Conservation (phyloP, 1,140 invertebrate species). For the Gonatopus flavifemur region DNA sequence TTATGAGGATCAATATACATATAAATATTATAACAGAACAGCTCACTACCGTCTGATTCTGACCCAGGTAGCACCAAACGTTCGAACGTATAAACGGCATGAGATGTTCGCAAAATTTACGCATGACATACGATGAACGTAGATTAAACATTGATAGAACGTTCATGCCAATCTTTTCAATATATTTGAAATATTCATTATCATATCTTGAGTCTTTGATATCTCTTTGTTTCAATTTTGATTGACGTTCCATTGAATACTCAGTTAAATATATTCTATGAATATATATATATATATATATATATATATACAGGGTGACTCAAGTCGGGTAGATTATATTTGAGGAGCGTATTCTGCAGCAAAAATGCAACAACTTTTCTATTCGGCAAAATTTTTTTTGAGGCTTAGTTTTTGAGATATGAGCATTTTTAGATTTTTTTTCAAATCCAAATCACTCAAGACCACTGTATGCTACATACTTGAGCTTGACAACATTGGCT, state of each 20-base stretch:
- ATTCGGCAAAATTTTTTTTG: neutral
- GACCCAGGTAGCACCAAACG: slow-evolving; percentile 9
- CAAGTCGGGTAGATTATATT: neutral
- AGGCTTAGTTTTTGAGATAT: neutral
- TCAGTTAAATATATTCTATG: neutral
- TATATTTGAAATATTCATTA: slow-evolving; percentile 2
- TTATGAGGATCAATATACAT: neutral
- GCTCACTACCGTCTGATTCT: slow-evolving; percentile 17
- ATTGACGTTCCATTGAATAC: neutral
- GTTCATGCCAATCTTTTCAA: neutral
- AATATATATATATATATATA: neutral
- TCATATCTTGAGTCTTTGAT: neutral
- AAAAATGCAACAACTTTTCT: too few relatives aligned
- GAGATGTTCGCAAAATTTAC: slow-evolving; percentile 3
- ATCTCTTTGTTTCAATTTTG: neutral
- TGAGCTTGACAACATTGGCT: too few relatives aligned
- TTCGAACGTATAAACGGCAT: slow-evolving; percentile 12
- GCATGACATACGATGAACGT: too few relatives aligned
- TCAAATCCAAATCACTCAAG: slow-evolving; percentile 1
- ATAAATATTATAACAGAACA: slow-evolving; percentile 6
- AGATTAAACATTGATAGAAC: too few relatives aligned
- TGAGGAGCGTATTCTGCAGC: too few relatives aligned
- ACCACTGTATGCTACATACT: slow-evolving; percentile 3
- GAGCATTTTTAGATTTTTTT: neutral
- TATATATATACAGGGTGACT: neutral